Evolutionary conservation across 2,797 vertebrate genomes (phyloP), one percentile per base, ranked within the genome.

Genomic region (Chloroceryle inda): DNA sequence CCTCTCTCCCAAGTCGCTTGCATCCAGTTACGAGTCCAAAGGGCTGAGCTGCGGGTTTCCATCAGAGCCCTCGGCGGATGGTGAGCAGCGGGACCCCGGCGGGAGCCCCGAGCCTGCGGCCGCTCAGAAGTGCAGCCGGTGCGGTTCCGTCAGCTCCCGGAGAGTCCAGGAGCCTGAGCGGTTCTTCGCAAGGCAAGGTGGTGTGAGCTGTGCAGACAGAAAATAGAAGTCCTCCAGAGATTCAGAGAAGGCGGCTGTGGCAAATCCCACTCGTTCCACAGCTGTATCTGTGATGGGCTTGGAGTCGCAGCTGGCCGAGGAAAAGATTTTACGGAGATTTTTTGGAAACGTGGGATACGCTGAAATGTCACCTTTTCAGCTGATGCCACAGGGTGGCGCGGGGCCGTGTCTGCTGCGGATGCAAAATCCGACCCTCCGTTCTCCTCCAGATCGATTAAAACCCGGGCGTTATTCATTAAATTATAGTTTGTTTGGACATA

Each of bases 71-170:
- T 56, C 6, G 40, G 40, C 31, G 62, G 24, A 50, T 11, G 35
- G 18, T 6, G 17, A 8, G 0, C 11, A 42, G 24, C 1, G 0
- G 62, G 59, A 38, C 6, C 7, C 10, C 3, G 2, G 42, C 3
- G 11, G 79, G 59, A 72, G 1, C n/a, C 69, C 40, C 2, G 5
- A 35, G 15, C 22, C 62, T 24, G 7, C 1, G 2, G n/a, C 35
- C 1, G 1, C 27, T 67, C 1, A 0, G 10, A 42, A 52, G 44
- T 53, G 52, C 64, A 63, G 61, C 52, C 14, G 0, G 29, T 29
- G 58, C 37, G 50, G 24, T 17, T 22, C 44, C 6, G 4, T 27
- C 68, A 18, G 26, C 31, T 47, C 45, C 24, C 1, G 3, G 44
- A 4, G 16, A 52, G 4, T 3, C 4, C 7, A 55, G 52, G 13